Evolutionary conservation across 1,140 invertebrate species (phyloP), one percentile per base, ranked within the genome.

Genomic region (Monochamus saltuarius): DNA sequence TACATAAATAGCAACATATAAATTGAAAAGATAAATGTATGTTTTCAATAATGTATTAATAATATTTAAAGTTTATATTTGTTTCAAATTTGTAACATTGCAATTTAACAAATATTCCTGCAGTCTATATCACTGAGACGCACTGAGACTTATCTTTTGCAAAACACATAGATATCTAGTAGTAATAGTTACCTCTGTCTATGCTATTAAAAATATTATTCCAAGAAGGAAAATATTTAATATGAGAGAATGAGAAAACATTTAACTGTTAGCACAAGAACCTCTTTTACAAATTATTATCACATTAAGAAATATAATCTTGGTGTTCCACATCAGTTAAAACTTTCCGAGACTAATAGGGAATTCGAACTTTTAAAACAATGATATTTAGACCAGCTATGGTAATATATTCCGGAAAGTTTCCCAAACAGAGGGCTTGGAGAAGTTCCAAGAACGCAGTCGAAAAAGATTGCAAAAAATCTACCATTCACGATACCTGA

Each of bases 311-410:
- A 36, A 35, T 39, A 56, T 56, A 56, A 56, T 56, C 53, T 56
- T 16, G 22, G 45, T 43, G 53, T 56, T 45, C 40, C 53, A 45
- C 39, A 56, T 56, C 53, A 45, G 37, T 45, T 56, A 16, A 56
- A 56, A 56, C 14, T 56, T 56, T 45, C 45, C 35, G 29, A n/a
- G 53, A 56, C 53, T 56, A 56, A 56, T 56, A 56, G 38, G 53
- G 43, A 45, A 45, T 14, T 17, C 19, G 22, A 45, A 56, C 19
- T 56, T 56, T 45, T 45, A 14, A 9, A 45, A 56, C 40, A 45
- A 46, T 40, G 22, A 54, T 51, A 35, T 51, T 51, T 51, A 51
- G 29, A 51, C 22, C 49, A 35, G 49, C 36, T 51, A 11, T 8
- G 35, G 34, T 35, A 51, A 51, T 51, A 51, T 51, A 51, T 51